These are phyloP conservation scores for Listrodromus nycthemerus DNA, from an alignment of 2,888 invertebrate genomes.

Conservation along the genomic window DNA sequence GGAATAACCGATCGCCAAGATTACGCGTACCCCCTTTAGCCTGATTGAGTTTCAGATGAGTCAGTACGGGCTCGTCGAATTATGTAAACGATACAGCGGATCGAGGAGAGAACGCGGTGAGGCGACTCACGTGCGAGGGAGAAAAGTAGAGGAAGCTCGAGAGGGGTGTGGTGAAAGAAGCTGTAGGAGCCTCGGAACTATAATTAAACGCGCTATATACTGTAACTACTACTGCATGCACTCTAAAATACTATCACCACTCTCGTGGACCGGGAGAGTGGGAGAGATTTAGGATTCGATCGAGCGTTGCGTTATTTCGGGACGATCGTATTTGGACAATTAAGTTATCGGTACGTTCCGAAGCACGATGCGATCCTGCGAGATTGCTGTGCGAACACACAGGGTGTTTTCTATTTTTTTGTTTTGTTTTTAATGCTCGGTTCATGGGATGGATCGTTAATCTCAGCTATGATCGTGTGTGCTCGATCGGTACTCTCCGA, in stretches of 20 bases:
- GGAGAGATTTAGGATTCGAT: conserved; percentile 27
- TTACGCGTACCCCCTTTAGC: conserved; percentile 40
- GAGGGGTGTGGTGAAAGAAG: conserved; percentile 29
- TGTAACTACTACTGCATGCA: background rate
- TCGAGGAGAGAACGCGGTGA: background rate
- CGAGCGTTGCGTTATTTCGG: conserved; percentile 26
- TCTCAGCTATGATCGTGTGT: conserved; percentile 27
- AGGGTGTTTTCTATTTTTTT: background rate
- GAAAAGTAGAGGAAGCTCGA: conserved; percentile 1
- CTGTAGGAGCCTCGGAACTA: conserved; percentile 33
- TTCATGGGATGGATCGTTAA: conserved; percentile 32
- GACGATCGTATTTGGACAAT: conserved; percentile 10
- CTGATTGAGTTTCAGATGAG: conserved; percentile 47
- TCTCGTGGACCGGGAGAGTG: background rate
- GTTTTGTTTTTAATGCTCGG: background rate
- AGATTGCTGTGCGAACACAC: background rate
- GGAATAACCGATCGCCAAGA: conserved; percentile 23
- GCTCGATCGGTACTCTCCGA: conserved; percentile 30
- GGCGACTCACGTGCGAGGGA: conserved; percentile 19
- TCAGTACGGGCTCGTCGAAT: conserved; percentile 41
- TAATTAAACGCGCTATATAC: conserved; percentile 43
- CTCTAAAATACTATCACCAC: conserved; percentile 6
- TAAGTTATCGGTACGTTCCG: background rate
- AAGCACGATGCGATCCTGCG: conserved; percentile 1
- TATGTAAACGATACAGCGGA: conserved; percentile 49